Percentiles rank a stretch among this genome's conserved stretches.
Conservation (phyloP, 2,797 vertebrate genomes). For the Thripadectes ignobilis region DNA sequence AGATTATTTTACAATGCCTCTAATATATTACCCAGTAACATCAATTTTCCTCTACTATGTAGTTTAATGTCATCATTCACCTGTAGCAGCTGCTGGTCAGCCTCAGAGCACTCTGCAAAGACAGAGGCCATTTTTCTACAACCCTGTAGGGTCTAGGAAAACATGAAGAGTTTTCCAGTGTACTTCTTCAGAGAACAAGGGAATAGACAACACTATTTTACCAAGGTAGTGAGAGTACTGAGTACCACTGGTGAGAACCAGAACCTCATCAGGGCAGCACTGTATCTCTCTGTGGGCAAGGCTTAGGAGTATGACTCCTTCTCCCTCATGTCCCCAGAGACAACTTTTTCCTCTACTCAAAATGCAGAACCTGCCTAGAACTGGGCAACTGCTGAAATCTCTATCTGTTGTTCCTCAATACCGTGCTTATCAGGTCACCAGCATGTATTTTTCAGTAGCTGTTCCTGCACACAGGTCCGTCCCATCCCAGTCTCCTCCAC, state of each 20-base stretch:
- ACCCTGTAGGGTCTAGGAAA: neutral
- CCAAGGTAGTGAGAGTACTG: neutral
- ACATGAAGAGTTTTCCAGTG: rapidly evolving
- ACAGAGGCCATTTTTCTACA: too few species aligned
- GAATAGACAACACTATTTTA: neutral
- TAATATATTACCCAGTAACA: neutral
- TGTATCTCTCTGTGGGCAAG: neutral
- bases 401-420: neutral
- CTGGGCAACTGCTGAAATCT: neutral
- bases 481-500: rapidly evolving
- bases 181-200: neutral
- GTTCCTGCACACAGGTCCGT: neutral
- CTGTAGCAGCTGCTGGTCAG: neutral
- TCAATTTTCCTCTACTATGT: neutral
- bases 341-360: neutral
- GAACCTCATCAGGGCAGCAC: neutral
- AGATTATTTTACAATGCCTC: neutral
- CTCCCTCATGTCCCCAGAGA: neutral
- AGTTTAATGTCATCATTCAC: neutral
- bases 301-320: neutral
- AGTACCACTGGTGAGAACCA: neutral
- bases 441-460: neutral
- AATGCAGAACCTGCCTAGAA: neutral
- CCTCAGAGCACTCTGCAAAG: neutral
- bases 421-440: neutral